Percentiles rank a stretch among this genome's conserved stretches.
phyloP scores from a whole-genome alignment of 1,140 invertebrate species.

The Ericerus pela region DNA sequence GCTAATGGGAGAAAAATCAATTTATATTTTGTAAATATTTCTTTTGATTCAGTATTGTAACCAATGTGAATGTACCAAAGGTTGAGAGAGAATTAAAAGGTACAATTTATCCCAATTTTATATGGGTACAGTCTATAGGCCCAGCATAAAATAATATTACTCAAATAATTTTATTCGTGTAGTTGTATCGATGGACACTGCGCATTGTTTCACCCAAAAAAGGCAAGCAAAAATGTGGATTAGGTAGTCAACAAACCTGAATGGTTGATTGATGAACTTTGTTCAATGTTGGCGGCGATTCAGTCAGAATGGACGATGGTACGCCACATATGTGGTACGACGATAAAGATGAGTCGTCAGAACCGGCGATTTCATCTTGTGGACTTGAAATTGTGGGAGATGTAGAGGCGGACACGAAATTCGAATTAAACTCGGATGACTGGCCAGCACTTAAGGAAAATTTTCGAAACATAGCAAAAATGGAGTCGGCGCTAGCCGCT shows the following conservation, averaged over 20 bases:
- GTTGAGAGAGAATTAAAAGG: no score
- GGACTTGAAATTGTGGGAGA: slow-evolving; percentile 46
- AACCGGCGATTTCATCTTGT: slow-evolving; percentile 45
- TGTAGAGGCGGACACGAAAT: slow-evolving; percentile 41
- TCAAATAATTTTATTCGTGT: no score
- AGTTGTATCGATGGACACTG: no score
- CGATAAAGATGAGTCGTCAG: slow-evolving; percentile 42
- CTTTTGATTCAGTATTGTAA: no score
- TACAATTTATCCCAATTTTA: no score
- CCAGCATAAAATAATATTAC: no score
- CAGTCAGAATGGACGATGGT: slow-evolving; percentile 36
- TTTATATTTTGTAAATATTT: no score
- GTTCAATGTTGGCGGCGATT: slow-evolving; percentile 35
- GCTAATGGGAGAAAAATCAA: no score
- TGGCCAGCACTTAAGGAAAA: slow-evolving; percentile 37
- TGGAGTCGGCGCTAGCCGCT: slow-evolving; percentile 44
- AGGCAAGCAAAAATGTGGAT: no score
- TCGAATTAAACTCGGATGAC: slow-evolving; percentile 29
- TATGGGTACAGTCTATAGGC: no score
- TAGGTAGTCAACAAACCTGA: slow-evolving; percentile 19
- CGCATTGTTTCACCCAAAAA: no score
- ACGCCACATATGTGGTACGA: slow-evolving; percentile 33
- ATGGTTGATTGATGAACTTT: slow-evolving; percentile 21
- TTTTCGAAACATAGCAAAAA: slow-evolving; percentile 54
- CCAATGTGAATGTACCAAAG: no score